Evolutionary conservation across 2,113 vertebrate genomes (phyloP), one percentile per base, ranked within the genome.

Genomic region (Gymnogyps californianus): DNA sequence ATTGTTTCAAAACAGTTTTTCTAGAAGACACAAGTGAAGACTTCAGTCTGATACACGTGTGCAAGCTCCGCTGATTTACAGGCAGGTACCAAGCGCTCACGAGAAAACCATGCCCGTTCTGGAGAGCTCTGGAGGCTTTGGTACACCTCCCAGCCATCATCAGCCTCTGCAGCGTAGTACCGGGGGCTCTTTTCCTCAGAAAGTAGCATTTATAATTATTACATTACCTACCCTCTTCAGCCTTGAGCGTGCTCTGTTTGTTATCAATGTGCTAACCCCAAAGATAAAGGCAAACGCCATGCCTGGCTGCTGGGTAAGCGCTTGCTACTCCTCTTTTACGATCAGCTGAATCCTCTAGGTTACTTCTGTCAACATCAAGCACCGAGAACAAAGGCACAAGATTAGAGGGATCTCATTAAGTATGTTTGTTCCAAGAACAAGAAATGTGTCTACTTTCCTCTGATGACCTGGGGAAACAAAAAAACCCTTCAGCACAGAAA

Each of bases 1-100:
- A 4, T 26, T 7, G 20, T 67, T 58, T 32, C 65, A 12, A 2
- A 26, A 20, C 2, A 34, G 46, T 61, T 62, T 62, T 65, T 64
- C 34, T 2, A 26, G 58, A 55, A 49, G 34, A 34, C 72, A 7
- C 5, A 17, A 74, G 24, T 0, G 1, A 71, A 59, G 26, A n/a
- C 12, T 9, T 46, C 15, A 1, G 8, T 15, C 44, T 0, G 0
- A 11, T 2, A 32, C 0, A 4, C 1, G 0, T 0, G 6, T 3
- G 5, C 66, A 31, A 62, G 42, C 80, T 65, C 76, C 13, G 55
- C 0, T 11, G 49, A 28, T 3, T 13, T 7, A 49, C 55, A 62
- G 38, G 7, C 29, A 32, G 0, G 0, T 6, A 54, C 21, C 11
- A 24, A 32, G 11, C 0, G 8, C 82, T 64, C 42, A 7, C 0